Base-by-base conservation (phyloP, 2,797 vertebrate genomes). In the Perdix hodgsoniae region DNA sequence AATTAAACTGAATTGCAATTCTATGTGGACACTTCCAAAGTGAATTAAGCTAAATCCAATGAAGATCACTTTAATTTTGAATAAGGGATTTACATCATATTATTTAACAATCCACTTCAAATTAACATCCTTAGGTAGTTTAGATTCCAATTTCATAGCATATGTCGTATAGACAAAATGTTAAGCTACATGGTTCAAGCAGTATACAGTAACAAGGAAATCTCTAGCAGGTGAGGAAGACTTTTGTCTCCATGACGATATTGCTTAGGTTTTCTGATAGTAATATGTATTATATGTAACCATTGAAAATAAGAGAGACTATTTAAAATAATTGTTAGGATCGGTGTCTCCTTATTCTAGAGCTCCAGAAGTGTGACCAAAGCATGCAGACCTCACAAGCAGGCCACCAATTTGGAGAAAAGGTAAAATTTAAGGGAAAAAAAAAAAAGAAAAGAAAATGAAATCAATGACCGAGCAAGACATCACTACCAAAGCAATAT, bases 231-330 rank as follows among this genome's bases (percentile, higher is more conserved):
- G 85, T 90, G n/a, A 94, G 64, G 26, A 88, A 64, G 65, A 90
- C 42, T 74, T 90, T 85, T 82, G 89, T 86, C 92, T 92, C 85
- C 70, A 83, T 93, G 89, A 94, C 73, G 81, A 95, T 93, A 91
- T 39, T 71, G 35, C 79, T 83, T 70, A 70, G 24, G 39, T 69
- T 87, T 95, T 86, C 88, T 78, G 69, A 70, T 26, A 37, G 4
- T 22, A 52, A 75, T 61, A 81, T 63, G 39, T 29, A 70, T 7
- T 22, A 52, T 40, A 83, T 86, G 78, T 60, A 83, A 74, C 14
- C 40, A n/a, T 17, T 47, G 64, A 72, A 40, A 60, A 14, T 35
- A 74, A 74, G 64, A 54, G 5, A 61, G 14, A 18, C 14, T 73
- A 40, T 37, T 73, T 76, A 83, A 91, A 65, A 31, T 44, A 59